Evolutionary conservation across 2,113 vertebrate genomes (phyloP).

Genomic region (Pollachius pollachius): DNA sequence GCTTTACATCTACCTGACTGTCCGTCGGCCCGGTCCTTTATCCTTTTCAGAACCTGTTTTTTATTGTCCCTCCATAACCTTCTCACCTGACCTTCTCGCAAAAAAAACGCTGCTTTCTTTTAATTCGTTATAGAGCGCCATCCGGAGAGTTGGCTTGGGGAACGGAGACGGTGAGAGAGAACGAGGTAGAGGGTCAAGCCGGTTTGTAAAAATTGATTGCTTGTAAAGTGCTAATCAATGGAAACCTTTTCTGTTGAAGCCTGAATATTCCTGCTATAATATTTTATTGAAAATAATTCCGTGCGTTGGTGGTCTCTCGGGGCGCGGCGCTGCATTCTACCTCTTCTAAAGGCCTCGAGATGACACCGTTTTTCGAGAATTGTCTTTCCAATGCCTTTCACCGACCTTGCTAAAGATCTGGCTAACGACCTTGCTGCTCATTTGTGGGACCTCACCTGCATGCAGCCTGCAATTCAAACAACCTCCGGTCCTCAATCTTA

Average conservation of each 20-base stretch:
- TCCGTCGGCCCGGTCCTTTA: background rate
- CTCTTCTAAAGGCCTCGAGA: no score
- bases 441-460: no score
- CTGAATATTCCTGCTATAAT: conserved; percentile 76
- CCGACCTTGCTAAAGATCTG: no score
- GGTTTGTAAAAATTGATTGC: conserved; percentile 88
- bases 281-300: conserved; percentile 68
- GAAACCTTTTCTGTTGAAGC: conserved; percentile 83
- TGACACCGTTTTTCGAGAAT: no score
- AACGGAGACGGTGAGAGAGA: conserved; percentile 44
- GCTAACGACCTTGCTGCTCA: no score
- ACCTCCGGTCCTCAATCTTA: no score
- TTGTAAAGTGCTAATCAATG: conserved; percentile 87
- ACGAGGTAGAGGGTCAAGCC: conserved; percentile 77
- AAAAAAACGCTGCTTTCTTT: conserved; percentile 40
- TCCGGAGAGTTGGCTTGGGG: conserved; percentile 57
- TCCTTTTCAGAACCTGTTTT: no score
- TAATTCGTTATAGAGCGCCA: conserved; percentile 55
- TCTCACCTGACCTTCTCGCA: conserved; percentile 15
- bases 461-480: no score
- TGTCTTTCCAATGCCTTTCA: no score
- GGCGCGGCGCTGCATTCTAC: no score
- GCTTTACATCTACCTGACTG: background rate
- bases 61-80: conserved; percentile 32
- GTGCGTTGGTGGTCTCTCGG: conserved; percentile 22